Evolutionary conservation across 1,140 invertebrate species (phyloP).

Genomic region (Pemphigus obesinymphae): DNA sequence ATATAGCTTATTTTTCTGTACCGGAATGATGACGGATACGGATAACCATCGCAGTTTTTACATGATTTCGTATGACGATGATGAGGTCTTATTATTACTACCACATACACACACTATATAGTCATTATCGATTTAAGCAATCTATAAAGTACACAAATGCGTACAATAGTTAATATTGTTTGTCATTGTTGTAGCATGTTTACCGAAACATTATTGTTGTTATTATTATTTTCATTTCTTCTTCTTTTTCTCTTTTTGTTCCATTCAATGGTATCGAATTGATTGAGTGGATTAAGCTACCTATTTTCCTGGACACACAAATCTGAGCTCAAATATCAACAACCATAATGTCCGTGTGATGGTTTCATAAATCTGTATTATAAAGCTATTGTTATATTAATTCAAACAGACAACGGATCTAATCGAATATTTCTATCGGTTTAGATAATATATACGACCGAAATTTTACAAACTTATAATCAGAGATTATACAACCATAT

Average conservation of each 20-base stretch:
- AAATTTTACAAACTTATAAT: background rate
- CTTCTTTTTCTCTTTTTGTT: too few relatives aligned
- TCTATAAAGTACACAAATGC: background rate
- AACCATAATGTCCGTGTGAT: background rate
- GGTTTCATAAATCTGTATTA: background rate
- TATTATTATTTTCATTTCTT: background rate
- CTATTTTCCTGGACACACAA: conserved; percentile 16
- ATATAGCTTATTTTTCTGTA: background rate
- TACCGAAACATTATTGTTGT: conserved; percentile 47
- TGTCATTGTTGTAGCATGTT: background rate
- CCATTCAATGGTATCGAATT: conserved; percentile 19
- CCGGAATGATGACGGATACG: too few relatives aligned
- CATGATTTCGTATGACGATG: background rate
- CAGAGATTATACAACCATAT: background rate
- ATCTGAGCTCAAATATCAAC: background rate
- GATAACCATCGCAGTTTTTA: conserved; percentile 20
- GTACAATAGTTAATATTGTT: conserved; percentile 14
- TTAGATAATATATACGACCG: background rate
- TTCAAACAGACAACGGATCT: background rate
- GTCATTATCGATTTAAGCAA: background rate
- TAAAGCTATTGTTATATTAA: background rate
- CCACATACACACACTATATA: background rate
- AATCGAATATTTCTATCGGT: background rate
- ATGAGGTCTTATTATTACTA: background rate
- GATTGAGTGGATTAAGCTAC: conserved; percentile 21